These are phyloP conservation scores for Ormia ochracea DNA, from an alignment of 2,888 invertebrate genomes.

Conservation along the genomic window DNA sequence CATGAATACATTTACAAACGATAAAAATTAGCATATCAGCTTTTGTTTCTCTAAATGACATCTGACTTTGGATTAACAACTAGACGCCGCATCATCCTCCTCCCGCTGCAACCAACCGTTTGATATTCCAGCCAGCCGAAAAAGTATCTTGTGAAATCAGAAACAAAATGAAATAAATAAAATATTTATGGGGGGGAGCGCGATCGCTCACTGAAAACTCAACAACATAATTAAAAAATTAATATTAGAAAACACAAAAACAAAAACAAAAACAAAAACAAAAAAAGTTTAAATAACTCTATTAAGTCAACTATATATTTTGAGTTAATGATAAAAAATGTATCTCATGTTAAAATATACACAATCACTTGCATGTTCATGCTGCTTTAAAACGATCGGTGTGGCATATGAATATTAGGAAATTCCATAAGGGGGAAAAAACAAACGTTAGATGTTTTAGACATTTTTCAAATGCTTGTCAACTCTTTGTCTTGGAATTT, in stretches of 20 bases:
- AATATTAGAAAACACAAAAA: slow-evolving; percentile 38
- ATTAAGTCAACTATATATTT: slow-evolving; percentile 51
- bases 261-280: slow-evolving; percentile 11
- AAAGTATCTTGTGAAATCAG: slow-evolving; percentile 26
- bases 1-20: background rate
- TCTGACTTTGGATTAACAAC: slow-evolving; percentile 73
- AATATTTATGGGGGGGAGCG: slow-evolving; percentile 32
- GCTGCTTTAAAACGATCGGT: slow-evolving; percentile 1
- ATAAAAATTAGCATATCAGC: slow-evolving; percentile 71
- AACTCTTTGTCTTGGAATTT: slow-evolving; percentile 3
- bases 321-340: slow-evolving; percentile 48
- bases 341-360: background rate
- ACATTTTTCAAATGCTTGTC: slow-evolving; percentile 23
- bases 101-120: background rate
- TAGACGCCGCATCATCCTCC: slow-evolving; percentile 28
- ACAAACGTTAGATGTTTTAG: background rate
- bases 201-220: slow-evolving; percentile 35
- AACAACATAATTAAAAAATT: slow-evolving; percentile 60
- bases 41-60: slow-evolving; percentile 71
- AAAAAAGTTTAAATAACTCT: slow-evolving; percentile 53
- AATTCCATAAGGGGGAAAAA: slow-evolving; percentile 38
- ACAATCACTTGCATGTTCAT: background rate
- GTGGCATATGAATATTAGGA: slow-evolving; percentile 55
- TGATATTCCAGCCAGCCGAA: background rate
- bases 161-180: background rate